Conservation (phyloP, 2,888 invertebrate species). For the Xiphydria camelus region DNA sequence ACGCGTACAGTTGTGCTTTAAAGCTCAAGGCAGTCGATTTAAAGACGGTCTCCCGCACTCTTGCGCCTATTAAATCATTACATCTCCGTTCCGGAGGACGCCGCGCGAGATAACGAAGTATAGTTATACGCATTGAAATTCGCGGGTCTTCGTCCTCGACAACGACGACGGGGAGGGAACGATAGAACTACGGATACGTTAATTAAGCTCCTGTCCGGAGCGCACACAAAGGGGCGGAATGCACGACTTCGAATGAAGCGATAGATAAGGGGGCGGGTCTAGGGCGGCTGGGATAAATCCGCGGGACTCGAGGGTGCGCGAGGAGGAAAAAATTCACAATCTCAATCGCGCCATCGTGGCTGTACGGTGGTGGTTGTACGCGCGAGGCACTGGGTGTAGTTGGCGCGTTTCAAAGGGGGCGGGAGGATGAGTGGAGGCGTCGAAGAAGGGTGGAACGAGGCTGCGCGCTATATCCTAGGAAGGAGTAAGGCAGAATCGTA, state of each 20-base stretch:
- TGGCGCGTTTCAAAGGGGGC: background rate
- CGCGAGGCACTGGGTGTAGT: too few relatives aligned
- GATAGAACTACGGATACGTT: conserved; percentile 20
- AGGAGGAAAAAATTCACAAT: background rate
- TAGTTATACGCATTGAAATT: too few relatives aligned
- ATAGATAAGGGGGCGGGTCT: background rate
- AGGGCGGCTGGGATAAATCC: background rate
- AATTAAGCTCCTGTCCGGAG: conserved; percentile 18
- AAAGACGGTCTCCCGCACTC: too few relatives aligned
- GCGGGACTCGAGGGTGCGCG: background rate
- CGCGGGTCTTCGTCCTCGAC: background rate
- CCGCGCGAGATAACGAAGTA: too few relatives aligned
- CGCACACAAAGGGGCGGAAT: background rate
- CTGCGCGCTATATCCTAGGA: too few relatives aligned
- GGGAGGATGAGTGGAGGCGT: background rate
- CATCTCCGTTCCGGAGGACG: too few relatives aligned
- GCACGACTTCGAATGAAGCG: background rate
- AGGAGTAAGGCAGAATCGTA: background rate
- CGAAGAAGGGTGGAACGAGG: too few relatives aligned
- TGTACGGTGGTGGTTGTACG: background rate
- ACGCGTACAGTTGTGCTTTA: too few relatives aligned
- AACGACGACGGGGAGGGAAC: background rate
- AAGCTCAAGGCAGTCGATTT: too few relatives aligned
- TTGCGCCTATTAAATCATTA: too few relatives aligned
- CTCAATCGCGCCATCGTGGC: background rate